Conservation (phyloP, 2,888 invertebrate genomes). For the Crocallis elinguaria region DNA sequence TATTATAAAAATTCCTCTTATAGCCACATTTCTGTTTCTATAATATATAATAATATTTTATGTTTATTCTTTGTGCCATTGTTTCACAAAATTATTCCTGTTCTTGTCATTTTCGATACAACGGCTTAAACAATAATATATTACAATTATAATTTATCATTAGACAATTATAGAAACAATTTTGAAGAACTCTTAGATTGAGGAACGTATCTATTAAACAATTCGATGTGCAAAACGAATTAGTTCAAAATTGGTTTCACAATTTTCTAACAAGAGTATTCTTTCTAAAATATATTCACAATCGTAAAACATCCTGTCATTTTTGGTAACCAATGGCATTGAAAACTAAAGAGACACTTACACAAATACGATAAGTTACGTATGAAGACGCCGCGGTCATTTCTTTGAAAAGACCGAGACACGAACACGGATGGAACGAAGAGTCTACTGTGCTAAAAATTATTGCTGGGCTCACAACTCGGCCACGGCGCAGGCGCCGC, state of each 20-base stretch:
- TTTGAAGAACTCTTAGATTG: slow-evolving; percentile 70
- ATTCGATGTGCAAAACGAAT: slow-evolving; percentile 79
- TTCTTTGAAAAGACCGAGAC: slow-evolving; percentile 71
- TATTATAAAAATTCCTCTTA: slow-evolving; percentile 86
- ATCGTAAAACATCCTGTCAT: slow-evolving; percentile 83
- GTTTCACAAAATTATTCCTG: slow-evolving; percentile 85
- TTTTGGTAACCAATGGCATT: slow-evolving; percentile 85
- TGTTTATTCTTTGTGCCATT: slow-evolving; percentile 85
- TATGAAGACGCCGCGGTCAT: slow-evolving; percentile 63
- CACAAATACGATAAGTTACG: slow-evolving; percentile 73
- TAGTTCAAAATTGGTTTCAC: slow-evolving; percentile 67
- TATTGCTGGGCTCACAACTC: slow-evolving; percentile 76
- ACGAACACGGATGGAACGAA: slow-evolving; percentile 67
- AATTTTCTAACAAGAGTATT: slow-evolving; percentile 77
- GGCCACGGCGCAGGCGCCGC: slow-evolving; percentile 1
- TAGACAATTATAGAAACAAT: slow-evolving; percentile 75
- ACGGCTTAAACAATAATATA: slow-evolving; percentile 84
- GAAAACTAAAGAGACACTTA: slow-evolving; percentile 76
- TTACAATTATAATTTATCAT: slow-evolving; percentile 81
- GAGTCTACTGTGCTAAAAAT: slow-evolving; percentile 58
- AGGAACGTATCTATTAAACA: slow-evolving; percentile 75
- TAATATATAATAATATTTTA: slow-evolving; percentile 84
- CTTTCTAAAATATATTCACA: slow-evolving; percentile 78
- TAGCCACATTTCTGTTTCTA: slow-evolving; percentile 84
- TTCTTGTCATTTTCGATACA: slow-evolving; percentile 83